phyloP scores from a whole-genome alignment of 1,140 invertebrate genomes.

The Drosophila prosaltans region DNA sequence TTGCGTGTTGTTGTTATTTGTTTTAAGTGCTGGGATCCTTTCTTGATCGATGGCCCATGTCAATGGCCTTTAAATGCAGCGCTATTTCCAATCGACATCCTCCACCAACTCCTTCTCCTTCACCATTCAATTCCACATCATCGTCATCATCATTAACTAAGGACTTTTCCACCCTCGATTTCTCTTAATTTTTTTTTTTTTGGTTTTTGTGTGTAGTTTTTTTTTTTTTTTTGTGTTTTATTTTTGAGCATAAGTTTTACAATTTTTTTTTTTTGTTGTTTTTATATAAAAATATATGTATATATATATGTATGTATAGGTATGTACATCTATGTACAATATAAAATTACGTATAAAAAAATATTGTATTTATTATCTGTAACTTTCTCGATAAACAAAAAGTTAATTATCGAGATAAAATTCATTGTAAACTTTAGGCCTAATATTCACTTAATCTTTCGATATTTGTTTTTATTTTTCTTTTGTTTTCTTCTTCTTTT shows the following conservation, averaged over 20 bases:
- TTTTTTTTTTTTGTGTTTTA: background rate
- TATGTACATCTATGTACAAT: no score
- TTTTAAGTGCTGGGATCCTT: conserved; percentile 44
- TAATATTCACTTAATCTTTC: conserved; percentile 30
- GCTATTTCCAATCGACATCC: conserved; percentile 55
- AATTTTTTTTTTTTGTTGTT: conserved; percentile 12
- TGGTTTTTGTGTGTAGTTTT: background rate
- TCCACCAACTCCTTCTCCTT: conserved; percentile 22
- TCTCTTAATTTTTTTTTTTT: conserved; percentile 34
- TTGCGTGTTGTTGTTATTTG: conserved; percentile 56
- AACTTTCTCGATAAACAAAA: conserved; percentile 42
- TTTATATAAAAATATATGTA: conserved; percentile 18
- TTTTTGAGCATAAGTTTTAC: conserved; percentile 10
- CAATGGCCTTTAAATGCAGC: conserved; percentile 73
- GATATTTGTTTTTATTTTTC: background rate
- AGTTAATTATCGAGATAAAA: conserved; percentile 51
- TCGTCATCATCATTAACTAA: conserved; percentile 49
- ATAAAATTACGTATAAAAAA: conserved; percentile 67
- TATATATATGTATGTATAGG: conserved; percentile 12
- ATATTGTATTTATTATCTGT: conserved; percentile 56
- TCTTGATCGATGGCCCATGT: conserved; percentile 70
- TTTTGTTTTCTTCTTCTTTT: background rate
- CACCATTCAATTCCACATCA: background rate
- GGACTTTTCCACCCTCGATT: conserved; percentile 19
- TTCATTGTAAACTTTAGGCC: conserved; percentile 74